phyloP scores from a whole-genome alignment of 2,113 vertebrate species.

The Urocitellus parryii region DNA sequence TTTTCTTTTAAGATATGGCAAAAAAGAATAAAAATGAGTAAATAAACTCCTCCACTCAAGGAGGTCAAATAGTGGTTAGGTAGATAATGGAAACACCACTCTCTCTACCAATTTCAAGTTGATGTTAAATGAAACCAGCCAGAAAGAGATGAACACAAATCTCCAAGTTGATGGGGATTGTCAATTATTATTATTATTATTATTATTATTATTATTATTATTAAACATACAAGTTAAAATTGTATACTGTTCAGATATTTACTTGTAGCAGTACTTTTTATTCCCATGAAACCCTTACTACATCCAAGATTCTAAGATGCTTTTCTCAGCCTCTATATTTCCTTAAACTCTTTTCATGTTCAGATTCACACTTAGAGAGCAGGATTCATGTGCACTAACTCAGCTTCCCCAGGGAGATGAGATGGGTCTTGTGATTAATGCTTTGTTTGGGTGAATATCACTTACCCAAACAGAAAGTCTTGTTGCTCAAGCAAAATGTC shows the following conservation, averaged over 20 bases:
- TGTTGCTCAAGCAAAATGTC: conserved; percentile 65
- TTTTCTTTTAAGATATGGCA: not conserved
- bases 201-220: not conserved
- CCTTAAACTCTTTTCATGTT: conserved; percentile 54
- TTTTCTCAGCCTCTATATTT: conserved; percentile 46
- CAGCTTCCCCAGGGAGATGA: conserved; percentile 51
- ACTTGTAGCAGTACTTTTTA: conserved; percentile 7
- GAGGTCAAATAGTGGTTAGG: not conserved
- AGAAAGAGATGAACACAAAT: not conserved
- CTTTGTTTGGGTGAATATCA: conserved; percentile 74
- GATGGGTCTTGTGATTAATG: conserved; percentile 73
- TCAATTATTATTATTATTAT: too few species aligned
- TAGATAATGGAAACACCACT: not conserved
- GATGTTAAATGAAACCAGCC: not conserved
- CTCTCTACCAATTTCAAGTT: not conserved
- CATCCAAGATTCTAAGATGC: not conserved
- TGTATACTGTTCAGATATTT: conserved; percentile 42
- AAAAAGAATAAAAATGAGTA: not conserved
- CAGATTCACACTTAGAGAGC: conserved; percentile 32
- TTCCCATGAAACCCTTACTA: conserved; percentile 41
- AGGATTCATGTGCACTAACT: conserved; percentile 37
- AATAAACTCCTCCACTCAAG: not conserved
- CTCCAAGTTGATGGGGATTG: not conserved
- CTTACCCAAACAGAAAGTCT: conserved; percentile 68
- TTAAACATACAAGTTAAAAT: conserved; percentile 11